Base-by-base conservation (phyloP, 2,113 vertebrate genomes). In the Reinhardtius hippoglossoides region DNA sequence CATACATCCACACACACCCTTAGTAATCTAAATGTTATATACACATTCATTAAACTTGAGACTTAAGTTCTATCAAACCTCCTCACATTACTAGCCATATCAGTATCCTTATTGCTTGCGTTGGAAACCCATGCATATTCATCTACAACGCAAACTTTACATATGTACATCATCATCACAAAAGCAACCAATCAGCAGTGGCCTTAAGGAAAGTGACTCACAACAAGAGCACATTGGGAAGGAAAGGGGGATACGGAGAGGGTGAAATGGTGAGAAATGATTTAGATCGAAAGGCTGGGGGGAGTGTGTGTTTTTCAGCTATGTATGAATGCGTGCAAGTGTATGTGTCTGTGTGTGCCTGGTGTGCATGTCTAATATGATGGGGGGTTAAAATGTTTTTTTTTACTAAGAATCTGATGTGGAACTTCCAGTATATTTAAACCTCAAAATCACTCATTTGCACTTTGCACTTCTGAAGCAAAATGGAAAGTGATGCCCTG, bases 51-150 rank as follows among this genome's bases (percentile, higher is more conserved):
- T 89, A 83, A 87, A 76, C 73, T 90, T 52, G 21, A 83, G 83
- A 87, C 78, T 90, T 87, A 92, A 90, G 75, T 77, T 83, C 87
- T 90, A 89, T 89, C 83, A 92, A 85, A 88, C 85, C 60, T 85
- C 67, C 59, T 88, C 76, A 72, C 65, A 71, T 80, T 59, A 71
- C 80, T 79, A 68, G 62, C 87, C 82, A 80, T 79, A 86, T 83
- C 81, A 76, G 73, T 82, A 73, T 87, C 85, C 89, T 94, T 94
- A 94, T 91, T 94, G 93, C 92, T 94, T 87, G 90, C 87, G 74
- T 88, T 91, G 89, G 89, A 87, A 91, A 89, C 86, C 89, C 92
- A 94, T 94, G 94, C 94, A 91, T 84, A 88, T 87, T 87, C 67
- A 78, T 83, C 77, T 85, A 89, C 67, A 91, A 91, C 82, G 76